A percentile compares a stretch with the other conserved stretches of the same genome.
Conservation (phyloP, 2,888 invertebrate genomes). For the Ornithoptera alexandrae region DNA sequence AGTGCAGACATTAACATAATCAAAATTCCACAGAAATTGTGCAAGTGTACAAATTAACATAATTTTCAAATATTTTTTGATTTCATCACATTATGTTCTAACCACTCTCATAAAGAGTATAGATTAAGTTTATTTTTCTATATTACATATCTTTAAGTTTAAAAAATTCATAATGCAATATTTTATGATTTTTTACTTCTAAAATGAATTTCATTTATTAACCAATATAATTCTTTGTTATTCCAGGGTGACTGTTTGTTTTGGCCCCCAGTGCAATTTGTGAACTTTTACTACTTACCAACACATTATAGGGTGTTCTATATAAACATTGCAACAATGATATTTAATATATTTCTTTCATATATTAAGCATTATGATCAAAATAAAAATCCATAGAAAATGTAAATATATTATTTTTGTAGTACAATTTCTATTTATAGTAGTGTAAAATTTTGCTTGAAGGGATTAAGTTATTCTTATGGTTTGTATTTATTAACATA, state of each 20-base stretch:
- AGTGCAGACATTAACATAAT: too few species aligned
- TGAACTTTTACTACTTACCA: slow-evolving; percentile 93
- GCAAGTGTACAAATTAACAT: too few species aligned
- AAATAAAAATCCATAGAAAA: slow-evolving; percentile 40
- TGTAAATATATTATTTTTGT: slow-evolving; percentile 24
- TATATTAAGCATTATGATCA: slow-evolving; percentile 88
- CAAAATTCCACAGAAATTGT: too few species aligned
- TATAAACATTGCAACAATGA: slow-evolving; percentile 90
- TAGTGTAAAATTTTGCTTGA: slow-evolving; percentile 21
- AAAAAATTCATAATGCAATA: too few species aligned
- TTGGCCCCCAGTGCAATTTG: slow-evolving; percentile 94
- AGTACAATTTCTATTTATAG: slow-evolving; percentile 13
- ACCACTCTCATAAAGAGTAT: too few species aligned
- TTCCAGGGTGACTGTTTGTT: slow-evolving; percentile 91
- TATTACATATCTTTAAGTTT: too few species aligned
- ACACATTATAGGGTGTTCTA: slow-evolving; percentile 91
- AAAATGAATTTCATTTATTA: too few species aligned
- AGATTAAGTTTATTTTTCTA: too few species aligned
- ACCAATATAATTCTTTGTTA: slow-evolving; percentile 33
- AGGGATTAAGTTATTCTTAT: slow-evolving; percentile 13
- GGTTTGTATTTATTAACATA: background rate
- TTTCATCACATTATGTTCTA: too few species aligned
- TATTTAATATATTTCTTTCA: slow-evolving; percentile 93
- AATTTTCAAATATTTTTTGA: too few species aligned
- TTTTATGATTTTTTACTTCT: too few species aligned